Base-by-base conservation (phyloP, 1,140 invertebrate genomes). In the Pachypsylla venusta region DNA sequence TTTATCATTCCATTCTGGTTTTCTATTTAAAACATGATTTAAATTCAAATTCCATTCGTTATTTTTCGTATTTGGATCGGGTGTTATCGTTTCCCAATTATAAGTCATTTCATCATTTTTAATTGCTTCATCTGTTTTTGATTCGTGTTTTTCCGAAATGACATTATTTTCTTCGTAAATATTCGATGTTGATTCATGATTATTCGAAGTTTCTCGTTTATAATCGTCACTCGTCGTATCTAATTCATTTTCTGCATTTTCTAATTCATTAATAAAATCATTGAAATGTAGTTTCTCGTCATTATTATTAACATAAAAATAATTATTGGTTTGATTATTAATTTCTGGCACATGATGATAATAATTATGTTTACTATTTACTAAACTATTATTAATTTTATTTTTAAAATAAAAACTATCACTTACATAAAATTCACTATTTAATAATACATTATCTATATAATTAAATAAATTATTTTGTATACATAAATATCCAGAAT, bases 361-460 rank as follows among this genome's bases (percentile, higher is more conserved):
- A 19, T 19, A 4, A 5, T 4, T n/a, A n/a, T n/a, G n/a, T n/a
- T n/a, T n/a, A n/a, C n/a, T n/a, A n/a, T n/a, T n/a, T n/a, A n/a
- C n/a, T n/a, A n/a, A 5, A 22, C 4, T 48, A 22, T 19, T 19
- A n/a, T 48, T 48, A 4, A 48, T 48, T 48, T 48, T 48, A 19
- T 48, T 48, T 19, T 48, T 48, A 48, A 48, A 48, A 19, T 48
- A 48, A 22, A 48, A 48, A 48, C 42, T 48, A 48, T 48, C 42
- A 48, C 42, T 48, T 19, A 48, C 42, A 19, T 48, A 19, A 22
- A 48, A 48, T 48, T 48, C 42, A 48, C n/a, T 48, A 48, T 48
- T 48, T 5, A 48, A 22, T 22, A 48, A 19, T 5, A 48, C 42
- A 22, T 19, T 48, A 19, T 48, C 42, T 5, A 48, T 22, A 19